Base-by-base conservation (phyloP, 2,888 invertebrate genomes). In the Oxyteleia sp. region DNA sequence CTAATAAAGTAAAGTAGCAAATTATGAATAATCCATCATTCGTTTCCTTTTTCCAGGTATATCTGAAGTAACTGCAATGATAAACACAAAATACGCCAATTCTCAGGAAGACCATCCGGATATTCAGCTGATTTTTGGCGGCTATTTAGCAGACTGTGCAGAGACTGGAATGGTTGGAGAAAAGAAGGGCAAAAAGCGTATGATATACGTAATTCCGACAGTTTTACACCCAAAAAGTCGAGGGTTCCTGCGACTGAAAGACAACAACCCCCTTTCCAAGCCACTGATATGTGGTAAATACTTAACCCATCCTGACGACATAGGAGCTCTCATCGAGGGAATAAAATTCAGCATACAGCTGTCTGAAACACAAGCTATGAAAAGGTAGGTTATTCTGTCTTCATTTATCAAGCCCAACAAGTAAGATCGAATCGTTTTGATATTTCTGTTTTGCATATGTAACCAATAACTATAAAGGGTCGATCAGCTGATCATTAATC, bases 141-240 rank as follows among this genome's bases (percentile, higher is more conserved):
- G 97, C 1, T 98, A 96, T 93, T 94, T 98, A 79, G 97, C 97
- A 0, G 96, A 97, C 91, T 98, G 97, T 91, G 97, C 97, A 0
- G 95, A 95, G 91, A 97, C 97, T 0, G 97, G 97, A 16, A 97
- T 97, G 95, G 97, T 97, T 3, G 97, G 97, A 0, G 97, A 97
- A 92, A 94, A 95, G 43, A 94, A 96, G 0, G 96, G 96, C 71
- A 95, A 95, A 59, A 96, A 96, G 10, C 94, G 97, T 5, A 94
- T 94, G 53, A 95, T 97, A 69, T 95, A 95, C 88, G 96, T 98
- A 59, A 96, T 97, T 76, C 97, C 98, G 0, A 96, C 97, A 0
- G 95, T 97, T 0, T 93, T 99, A 88, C 96, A 98, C 89, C 98
- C 99, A 0, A 96, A 97, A 91, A 98, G 98, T 85, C 95, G 97